Conservation (phyloP, 2,797 vertebrate genomes). For the Lepilemur ruficaudatus region DNA sequence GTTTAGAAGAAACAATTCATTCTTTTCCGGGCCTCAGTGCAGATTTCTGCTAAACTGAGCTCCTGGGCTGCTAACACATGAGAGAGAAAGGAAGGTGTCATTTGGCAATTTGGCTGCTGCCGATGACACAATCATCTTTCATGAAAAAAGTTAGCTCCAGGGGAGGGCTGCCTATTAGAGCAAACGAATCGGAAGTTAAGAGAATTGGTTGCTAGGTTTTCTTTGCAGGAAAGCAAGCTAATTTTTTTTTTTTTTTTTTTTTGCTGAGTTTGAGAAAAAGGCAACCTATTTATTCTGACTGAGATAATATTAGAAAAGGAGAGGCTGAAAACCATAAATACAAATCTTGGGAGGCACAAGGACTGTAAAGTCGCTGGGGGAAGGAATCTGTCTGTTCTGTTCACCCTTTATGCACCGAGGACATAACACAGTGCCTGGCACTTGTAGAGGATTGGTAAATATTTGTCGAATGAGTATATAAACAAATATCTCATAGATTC, state of each 20-base stretch:
- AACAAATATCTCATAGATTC: neutral
- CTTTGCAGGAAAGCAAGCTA: constrained; percentile 23
- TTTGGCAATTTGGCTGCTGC: constrained; percentile 50
- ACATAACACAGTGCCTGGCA: neutral
- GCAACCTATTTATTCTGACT: constrained; percentile 52
- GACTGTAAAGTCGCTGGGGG: neutral
- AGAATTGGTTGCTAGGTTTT: constrained; percentile 57
- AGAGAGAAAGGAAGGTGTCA: constrained; percentile 53
- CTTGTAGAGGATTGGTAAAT: neutral
- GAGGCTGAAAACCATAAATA: constrained; percentile 20
- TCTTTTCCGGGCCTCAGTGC: constrained; percentile 9
- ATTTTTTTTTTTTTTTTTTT: constrained; percentile 14
- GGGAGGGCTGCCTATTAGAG: constrained; percentile 18
- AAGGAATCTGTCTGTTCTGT: neutral
- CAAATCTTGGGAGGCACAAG: neutral
- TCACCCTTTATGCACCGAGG: neutral
- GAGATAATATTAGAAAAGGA: constrained; percentile 24
- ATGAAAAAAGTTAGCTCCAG: constrained; percentile 46
- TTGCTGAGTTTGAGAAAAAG: constrained; percentile 56
- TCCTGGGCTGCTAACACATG: constrained; percentile 47
- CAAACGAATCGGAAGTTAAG: constrained; percentile 26
- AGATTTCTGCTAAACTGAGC: constrained; percentile 48
- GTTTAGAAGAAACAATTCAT: constrained; percentile 44
- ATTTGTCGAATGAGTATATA: neutral
- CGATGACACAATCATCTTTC: constrained; percentile 54